Base-by-base conservation (phyloP, 2,113 vertebrate genomes). In the Anseranas semipalmata region DNA sequence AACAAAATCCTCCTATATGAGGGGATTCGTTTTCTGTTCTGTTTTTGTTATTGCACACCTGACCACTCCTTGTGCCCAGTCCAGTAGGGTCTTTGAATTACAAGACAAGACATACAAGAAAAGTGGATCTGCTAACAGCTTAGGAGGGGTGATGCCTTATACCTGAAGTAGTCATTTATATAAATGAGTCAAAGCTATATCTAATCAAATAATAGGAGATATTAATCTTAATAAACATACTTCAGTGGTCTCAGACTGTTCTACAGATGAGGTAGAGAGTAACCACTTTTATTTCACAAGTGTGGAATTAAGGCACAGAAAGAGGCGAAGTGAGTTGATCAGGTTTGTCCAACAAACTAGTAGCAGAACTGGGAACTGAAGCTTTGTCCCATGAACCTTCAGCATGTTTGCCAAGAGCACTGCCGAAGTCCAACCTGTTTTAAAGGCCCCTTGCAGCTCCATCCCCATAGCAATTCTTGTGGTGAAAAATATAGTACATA, bases 41-140 rank as follows among this genome's bases (percentile, higher is more conserved):
- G 18, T 4, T 55, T 60, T 92, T 9, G 4, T 52, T 27, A 72
- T 10, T 41, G 21, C 14, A 35, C 2, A 67, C 4, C 6, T 27
- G 9, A 67, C 1, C 5, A 43, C 27, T 85, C 12, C 43, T 67
- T 81, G 10, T 78, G 8, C 8, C 19, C n/a, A 37, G 2, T 1
- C 10, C 22, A 48, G 45, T 16, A 60, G 13, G 4, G 33, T 88
- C 41, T 53, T 63, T 62, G 46, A 71, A 58, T 82, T 8, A 41
- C 32, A 77, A 63, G 12, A 33, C 1, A 67, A 83, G 85, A 48
- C 5, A 33, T 6, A 46, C n/a, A 19, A 35, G 86, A 91, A 62
- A 76, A 16, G 2, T 30, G 9, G 39, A 41, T 2, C 1, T 2
- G 2, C 10, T 25, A 35, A 37, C n/a, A 50, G 12, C 9, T 59